A percentile compares a stretch with the other conserved stretches of the same genome.
These are phyloP conservation scores for Zaprionus africanus DNA, from an alignment of 1,140 invertebrate genomes.

Conservation along the genomic window DNA sequence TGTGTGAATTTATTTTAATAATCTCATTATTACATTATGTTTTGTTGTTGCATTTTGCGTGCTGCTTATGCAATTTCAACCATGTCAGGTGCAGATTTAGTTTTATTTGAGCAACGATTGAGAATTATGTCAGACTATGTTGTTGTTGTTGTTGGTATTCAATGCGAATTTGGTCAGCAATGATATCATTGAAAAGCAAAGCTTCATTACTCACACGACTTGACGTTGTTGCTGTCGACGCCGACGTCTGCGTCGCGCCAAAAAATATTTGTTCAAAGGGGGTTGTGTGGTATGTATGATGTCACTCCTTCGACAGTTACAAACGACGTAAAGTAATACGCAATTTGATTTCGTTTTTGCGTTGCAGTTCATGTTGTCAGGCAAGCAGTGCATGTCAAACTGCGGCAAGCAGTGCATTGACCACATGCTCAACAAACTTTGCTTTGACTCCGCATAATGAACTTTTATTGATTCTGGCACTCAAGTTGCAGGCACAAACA, in stretches of 20 bases:
- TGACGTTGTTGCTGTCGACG: no score
- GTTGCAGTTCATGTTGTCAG: conserved; percentile 35
- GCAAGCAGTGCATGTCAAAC: conserved; percentile 22
- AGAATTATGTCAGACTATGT: conserved; percentile 66
- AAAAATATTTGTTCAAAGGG: conserved; percentile 37
- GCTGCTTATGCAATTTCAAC: conserved; percentile 71
- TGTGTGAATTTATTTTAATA: conserved; percentile 38
- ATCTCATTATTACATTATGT: conserved; percentile 56
- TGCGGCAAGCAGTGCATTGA: conserved; percentile 56
- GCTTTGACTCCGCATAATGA: conserved; percentile 17
- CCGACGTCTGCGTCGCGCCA: conserved; percentile 48
- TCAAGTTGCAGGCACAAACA: conserved; percentile 10
- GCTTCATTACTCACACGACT: conserved; percentile 68
- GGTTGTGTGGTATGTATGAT: conserved; percentile 27
- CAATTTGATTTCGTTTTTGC: conserved; percentile 42
- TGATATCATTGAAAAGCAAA: conserved; percentile 77
- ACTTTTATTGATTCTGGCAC: conserved; percentile 58
- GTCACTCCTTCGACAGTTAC: conserved; percentile 30
- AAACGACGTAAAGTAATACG: conserved; percentile 28
- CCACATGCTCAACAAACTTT: conserved; percentile 7
- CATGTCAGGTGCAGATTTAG: conserved; percentile 73
- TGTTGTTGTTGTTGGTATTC: conserved; percentile 8
- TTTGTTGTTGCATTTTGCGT: conserved; percentile 27
- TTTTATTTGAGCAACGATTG: conserved; percentile 29
- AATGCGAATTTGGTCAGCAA: conserved; percentile 34